Percentiles rank a stretch among this genome's conserved stretches.
Evolutionary conservation across 2,113 vertebrate species (phyloP).

Genomic region (Menura novaehollandiae): DNA sequence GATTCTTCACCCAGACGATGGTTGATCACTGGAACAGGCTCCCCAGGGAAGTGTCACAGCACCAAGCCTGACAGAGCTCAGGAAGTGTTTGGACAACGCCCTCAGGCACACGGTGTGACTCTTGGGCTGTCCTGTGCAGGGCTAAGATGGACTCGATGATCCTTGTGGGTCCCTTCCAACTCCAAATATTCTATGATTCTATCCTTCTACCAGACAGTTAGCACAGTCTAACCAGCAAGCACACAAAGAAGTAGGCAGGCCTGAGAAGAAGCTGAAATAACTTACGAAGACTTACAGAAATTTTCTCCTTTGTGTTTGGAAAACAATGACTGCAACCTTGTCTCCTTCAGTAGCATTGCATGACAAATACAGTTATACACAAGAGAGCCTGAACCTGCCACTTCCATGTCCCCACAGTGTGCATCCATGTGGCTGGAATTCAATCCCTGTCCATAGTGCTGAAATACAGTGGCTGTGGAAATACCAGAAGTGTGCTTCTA

Average conservation of each 20-base stretch:
- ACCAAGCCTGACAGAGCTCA: neutral
- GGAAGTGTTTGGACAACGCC: neutral
- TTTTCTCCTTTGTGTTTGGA: neutral
- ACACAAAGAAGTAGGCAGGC: neutral
- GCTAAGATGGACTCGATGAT: neutral
- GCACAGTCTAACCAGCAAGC: neutral
- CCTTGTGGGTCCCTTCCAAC: neutral
- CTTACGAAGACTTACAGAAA: neutral
- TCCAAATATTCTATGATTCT: neutral
- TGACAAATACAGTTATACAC: neutral
- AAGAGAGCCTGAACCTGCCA: fast-evolving
- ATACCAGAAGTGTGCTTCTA: fast-evolving
- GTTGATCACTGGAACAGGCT: neutral
- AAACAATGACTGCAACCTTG: neutral
- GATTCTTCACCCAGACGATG: no score
- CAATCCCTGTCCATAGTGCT: neutral
- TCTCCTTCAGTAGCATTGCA: neutral
- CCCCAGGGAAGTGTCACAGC: no score
- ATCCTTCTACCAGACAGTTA: neutral
- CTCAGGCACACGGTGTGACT: neutral
- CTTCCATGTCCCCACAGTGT: fast-evolving
- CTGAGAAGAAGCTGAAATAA: neutral
- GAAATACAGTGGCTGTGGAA: neutral
- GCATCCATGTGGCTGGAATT: fast-evolving
- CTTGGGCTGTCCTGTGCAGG: neutral